A percentile compares a stretch with the other conserved stretches of the same genome.
Evolutionary conservation across 2,888 invertebrate species (phyloP).

Genomic region (Coenonympha arcania): DNA sequence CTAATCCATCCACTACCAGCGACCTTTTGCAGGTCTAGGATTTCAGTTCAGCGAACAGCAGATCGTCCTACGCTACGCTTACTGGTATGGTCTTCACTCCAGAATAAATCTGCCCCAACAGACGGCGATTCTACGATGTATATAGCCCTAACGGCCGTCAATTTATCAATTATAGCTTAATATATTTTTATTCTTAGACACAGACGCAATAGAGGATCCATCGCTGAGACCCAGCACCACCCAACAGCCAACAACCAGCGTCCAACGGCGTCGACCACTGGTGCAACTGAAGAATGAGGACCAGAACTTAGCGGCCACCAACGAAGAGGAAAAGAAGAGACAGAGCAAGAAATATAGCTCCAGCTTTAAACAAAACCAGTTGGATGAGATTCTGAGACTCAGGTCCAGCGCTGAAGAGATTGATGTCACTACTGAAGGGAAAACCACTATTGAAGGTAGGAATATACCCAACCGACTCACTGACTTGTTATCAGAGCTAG

Average conservation of each 20-base stretch:
- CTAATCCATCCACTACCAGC: no score
- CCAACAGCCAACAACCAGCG: conserved; percentile 40
- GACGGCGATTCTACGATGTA: not conserved
- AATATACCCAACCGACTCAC: not conserved
- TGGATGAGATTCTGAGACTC: conserved; percentile 50
- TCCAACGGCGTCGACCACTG: conserved; percentile 54
- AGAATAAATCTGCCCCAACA: no score
- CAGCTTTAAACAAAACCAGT: conserved; percentile 59
- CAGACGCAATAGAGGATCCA: conserved; percentile 58
- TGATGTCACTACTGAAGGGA: conserved; percentile 45
- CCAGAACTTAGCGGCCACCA: conserved; percentile 62
- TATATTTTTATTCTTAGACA: not conserved
- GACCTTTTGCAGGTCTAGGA: no score
- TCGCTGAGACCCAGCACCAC: conserved; percentile 37
- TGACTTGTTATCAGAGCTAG: no score
- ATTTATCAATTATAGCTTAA: no score
- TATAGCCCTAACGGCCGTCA: no score
- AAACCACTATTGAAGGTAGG: conserved; percentile 41
- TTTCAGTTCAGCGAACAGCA: no score
- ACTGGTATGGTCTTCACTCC: no score
- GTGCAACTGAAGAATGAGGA: conserved; percentile 53
- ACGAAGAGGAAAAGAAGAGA: conserved; percentile 60
- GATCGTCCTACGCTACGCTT: no score
- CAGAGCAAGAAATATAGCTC: conserved; percentile 68
- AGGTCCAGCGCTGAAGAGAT: conserved; percentile 35